These are phyloP conservation scores for Rhinoderma darwinii DNA, from an alignment of 2,113 vertebrate genomes.

Conservation along the genomic window DNA sequence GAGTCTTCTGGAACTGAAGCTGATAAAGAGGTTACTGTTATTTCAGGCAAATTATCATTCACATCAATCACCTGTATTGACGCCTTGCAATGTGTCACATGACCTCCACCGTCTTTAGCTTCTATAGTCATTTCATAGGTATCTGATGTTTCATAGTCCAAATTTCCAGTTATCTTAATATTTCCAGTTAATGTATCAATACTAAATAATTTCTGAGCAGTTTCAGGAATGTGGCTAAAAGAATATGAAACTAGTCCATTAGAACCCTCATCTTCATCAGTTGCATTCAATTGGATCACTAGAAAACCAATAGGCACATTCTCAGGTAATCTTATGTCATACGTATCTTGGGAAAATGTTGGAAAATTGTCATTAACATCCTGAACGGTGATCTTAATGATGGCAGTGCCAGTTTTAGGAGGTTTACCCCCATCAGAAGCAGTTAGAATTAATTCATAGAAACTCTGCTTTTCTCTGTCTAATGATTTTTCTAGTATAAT, in stretches of 20 bases:
- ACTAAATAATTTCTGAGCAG: not conserved
- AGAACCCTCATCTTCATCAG: conserved; percentile 61
- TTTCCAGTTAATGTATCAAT: conserved; percentile 61
- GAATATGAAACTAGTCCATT: conserved; percentile 67
- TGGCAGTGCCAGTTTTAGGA: not conserved
- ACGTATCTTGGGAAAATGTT: conserved; percentile 64
- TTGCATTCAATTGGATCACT: not conserved
- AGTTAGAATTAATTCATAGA: not conserved
- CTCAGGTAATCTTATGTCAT: conserved; percentile 64
- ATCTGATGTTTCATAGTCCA: conserved; percentile 70
- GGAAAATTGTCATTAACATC: conserved; percentile 73
- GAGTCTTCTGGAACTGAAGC: conserved; percentile 56
- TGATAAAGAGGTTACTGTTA: conserved; percentile 56
- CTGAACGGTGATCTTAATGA: not conserved
- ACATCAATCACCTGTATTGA: conserved; percentile 68
- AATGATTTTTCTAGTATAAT: not conserved
- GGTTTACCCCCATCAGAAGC: not conserved
- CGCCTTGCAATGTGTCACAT: conserved; percentile 67
- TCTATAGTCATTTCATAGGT: conserved; percentile 68
- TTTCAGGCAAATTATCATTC: conserved; percentile 70
- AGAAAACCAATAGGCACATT: conserved; percentile 53
- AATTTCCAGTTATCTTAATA: conserved; percentile 56
- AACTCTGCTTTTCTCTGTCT: not conserved
- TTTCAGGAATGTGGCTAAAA: conserved; percentile 62
- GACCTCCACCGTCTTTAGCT: conserved; percentile 69